Conservation (phyloP, 2,113 vertebrate species). For the Todiramphus chloris region DNA sequence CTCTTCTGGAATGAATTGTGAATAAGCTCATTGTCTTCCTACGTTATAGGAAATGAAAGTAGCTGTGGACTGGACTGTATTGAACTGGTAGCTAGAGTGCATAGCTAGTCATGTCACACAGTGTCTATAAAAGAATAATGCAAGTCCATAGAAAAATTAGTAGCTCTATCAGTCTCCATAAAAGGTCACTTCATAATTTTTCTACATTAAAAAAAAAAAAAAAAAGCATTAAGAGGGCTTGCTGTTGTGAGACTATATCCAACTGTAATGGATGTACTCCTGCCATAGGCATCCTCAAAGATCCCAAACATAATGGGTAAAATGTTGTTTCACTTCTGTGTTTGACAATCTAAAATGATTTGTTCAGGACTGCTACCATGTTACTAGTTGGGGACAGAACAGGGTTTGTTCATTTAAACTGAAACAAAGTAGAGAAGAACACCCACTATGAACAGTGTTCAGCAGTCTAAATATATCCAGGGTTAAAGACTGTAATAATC, state of each 20-base stretch:
- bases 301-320: background rate
- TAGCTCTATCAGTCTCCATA: background rate
- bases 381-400: background rate
- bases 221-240: background rate
- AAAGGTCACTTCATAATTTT: background rate
- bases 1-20: slow-evolving; percentile 75
- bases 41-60: slow-evolving; percentile 67
- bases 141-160: slow-evolving; percentile 17
- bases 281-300: background rate
- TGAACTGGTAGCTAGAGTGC: slow-evolving; percentile 44
- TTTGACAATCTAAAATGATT: background rate
- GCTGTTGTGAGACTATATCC: background rate
- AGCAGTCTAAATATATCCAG: background rate
- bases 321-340: background rate
- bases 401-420: background rate
- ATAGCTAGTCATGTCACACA: slow-evolving; percentile 38
- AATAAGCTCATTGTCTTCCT: slow-evolving; percentile 75
- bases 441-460: background rate
- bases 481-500: background rate
- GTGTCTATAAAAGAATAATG: slow-evolving; percentile 49
- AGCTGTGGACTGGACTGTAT: slow-evolving; percentile 8
- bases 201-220: background rate
- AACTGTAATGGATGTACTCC: background rate
- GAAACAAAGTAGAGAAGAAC: background rate
- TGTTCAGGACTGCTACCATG: background rate